Evolutionary conservation across 2,797 vertebrate genomes (phyloP).

Genomic region (Darevskia nairensis): DNA sequence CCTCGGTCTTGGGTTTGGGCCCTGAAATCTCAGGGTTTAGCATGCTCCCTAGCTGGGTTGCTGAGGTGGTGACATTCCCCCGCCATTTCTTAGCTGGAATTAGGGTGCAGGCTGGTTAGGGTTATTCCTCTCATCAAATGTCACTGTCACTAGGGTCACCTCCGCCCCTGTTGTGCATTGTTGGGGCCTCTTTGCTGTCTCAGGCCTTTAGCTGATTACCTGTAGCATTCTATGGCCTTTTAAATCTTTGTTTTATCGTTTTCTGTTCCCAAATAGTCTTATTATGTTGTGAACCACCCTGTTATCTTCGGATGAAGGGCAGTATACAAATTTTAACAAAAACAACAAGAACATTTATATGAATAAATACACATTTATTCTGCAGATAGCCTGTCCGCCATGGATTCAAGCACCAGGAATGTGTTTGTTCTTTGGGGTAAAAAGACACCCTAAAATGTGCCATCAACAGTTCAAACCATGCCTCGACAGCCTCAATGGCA

Average conservation of each 20-base stretch:
- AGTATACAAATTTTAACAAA: too few relatives aligned
- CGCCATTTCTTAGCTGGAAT: background rate
- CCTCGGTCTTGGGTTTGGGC: too few relatives aligned
- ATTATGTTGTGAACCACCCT: too few relatives aligned
- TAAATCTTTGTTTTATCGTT: too few relatives aligned
- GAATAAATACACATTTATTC: too few relatives aligned
- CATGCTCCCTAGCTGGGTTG: too few relatives aligned
- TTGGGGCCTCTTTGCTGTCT: background rate
- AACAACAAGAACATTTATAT: too few relatives aligned
- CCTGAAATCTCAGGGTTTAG: too few relatives aligned
- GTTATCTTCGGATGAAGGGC: too few relatives aligned
- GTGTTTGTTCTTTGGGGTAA: background rate
- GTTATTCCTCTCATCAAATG: background rate
- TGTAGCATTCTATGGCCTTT: too few relatives aligned
- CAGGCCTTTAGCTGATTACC: too few relatives aligned
- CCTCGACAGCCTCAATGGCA: background rate
- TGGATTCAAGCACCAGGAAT: background rate
- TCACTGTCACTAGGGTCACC: background rate
- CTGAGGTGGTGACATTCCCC: background rate
- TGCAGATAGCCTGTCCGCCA: background rate
- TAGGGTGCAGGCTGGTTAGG: background rate
- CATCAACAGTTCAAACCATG: background rate
- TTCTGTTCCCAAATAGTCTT: too few relatives aligned
- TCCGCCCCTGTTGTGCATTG: background rate
- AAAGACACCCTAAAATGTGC: background rate